Conservation (phyloP, 1,140 invertebrate species). For the Heliothis subflexa region DNA sequence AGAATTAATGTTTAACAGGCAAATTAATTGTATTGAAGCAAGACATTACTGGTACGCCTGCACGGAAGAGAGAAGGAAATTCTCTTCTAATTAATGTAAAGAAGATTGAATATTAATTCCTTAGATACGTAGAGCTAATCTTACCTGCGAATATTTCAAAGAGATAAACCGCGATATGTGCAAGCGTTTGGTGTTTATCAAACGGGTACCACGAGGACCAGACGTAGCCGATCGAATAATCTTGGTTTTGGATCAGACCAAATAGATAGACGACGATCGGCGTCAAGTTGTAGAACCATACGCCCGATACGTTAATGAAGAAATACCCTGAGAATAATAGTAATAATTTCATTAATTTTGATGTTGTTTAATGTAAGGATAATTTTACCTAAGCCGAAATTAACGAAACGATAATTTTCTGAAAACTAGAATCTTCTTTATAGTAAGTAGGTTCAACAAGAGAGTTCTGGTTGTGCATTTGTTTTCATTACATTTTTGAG, state of each 20-base stretch:
- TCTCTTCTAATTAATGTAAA: not conserved
- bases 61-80: not conserved
- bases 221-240: conserved; percentile 69
- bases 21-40: too few relatives aligned
- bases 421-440: too few relatives aligned
- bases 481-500: too few relatives aligned
- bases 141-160: conserved; percentile 81
- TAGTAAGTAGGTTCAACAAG: too few relatives aligned
- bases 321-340: conserved; percentile 72
- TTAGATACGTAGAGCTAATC: conserved; percentile 30
- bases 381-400: too few relatives aligned
- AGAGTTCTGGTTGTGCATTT: too few relatives aligned
- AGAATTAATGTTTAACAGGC: too few relatives aligned
- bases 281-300: conserved; percentile 78
- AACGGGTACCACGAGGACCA: conserved; percentile 83
- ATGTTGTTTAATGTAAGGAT: too few relatives aligned
- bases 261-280: conserved; percentile 72
- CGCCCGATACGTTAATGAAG: conserved; percentile 68
- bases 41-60: not conserved
- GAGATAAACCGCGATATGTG: conserved; percentile 73
- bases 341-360: not conserved
- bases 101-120: conserved; percentile 26
- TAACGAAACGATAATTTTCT: too few relatives aligned
- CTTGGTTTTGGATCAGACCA: conserved; percentile 59
- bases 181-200: conserved; percentile 71